Evolutionary conservation across 2,888 invertebrate species (phyloP).

Genomic region (Volucella inanis): DNA sequence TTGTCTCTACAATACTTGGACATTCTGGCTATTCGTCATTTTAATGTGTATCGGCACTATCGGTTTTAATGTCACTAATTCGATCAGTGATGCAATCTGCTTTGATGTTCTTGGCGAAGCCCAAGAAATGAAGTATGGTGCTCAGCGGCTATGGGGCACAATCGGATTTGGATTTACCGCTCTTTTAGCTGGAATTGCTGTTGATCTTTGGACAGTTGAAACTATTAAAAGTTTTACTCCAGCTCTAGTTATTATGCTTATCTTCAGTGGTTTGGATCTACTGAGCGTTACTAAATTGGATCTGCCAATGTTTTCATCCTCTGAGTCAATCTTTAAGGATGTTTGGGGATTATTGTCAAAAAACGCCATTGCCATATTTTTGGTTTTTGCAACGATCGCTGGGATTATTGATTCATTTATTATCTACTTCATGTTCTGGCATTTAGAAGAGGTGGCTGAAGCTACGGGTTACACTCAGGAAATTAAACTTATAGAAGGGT

Average conservation of each 20-base stretch:
- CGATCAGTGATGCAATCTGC: slow-evolving; percentile 94
- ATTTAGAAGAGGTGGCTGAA: slow-evolving; percentile 89
- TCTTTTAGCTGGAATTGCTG: slow-evolving; percentile 87
- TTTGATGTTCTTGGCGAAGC: slow-evolving; percentile 92
- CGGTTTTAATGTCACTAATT: slow-evolving; percentile 92
- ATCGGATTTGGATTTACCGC: slow-evolving; percentile 91
- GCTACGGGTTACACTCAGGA: slow-evolving; percentile 85
- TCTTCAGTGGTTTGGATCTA: slow-evolving; percentile 87
- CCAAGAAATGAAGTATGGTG: slow-evolving; percentile 88
- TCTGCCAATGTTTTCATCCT: slow-evolving; percentile 88
- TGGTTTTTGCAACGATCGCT: slow-evolving; percentile 89
- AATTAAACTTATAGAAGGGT: slow-evolving; percentile 91
- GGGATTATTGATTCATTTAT: slow-evolving; percentile 92
- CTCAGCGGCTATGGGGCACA: slow-evolving; percentile 92
- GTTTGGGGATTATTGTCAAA: slow-evolving; percentile 86
- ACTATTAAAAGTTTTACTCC: slow-evolving; percentile 87
- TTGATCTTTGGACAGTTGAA: slow-evolving; percentile 86
- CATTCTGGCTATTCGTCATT: slow-evolving; percentile 90
- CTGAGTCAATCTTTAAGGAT: slow-evolving; percentile 88
- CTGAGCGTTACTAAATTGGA: slow-evolving; percentile 86
- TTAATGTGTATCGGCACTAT: slow-evolving; percentile 90
- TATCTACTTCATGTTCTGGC: slow-evolving; percentile 93
- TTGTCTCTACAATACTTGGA: slow-evolving; percentile 85
- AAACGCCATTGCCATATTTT: slow-evolving; percentile 87
- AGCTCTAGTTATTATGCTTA: slow-evolving; percentile 87